These are phyloP conservation scores for Tadarida brasiliensis DNA, from an alignment of 2,797 vertebrate genomes.

Conservation along the genomic window DNA sequence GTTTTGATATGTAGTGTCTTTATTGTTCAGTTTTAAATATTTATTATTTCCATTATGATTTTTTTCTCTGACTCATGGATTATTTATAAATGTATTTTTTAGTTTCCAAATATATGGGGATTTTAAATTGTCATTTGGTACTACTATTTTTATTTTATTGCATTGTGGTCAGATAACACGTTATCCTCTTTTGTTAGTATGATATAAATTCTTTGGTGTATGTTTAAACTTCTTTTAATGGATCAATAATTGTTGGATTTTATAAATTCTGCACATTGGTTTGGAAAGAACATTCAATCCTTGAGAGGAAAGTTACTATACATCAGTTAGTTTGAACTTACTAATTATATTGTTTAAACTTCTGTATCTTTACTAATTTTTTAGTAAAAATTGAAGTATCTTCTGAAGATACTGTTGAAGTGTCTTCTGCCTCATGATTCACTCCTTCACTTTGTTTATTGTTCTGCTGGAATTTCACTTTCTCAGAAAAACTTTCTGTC, in stretches of 20 bases:
- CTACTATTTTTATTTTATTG: slow-evolving; percentile 57
- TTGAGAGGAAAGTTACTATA: not conserved
- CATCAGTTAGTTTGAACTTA: not conserved
- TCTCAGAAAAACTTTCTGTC: not conserved
- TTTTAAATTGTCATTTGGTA: slow-evolving; percentile 4
- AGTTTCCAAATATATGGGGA: not conserved
- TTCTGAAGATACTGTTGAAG: not conserved
- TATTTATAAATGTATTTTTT: slow-evolving; percentile 39
- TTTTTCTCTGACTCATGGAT: slow-evolving; percentile 2
- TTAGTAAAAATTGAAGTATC: not conserved
- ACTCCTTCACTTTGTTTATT: not conserved
- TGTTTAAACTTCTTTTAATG: slow-evolving; percentile 34
- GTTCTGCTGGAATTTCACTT: not conserved
- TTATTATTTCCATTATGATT: slow-evolving; percentile 55
- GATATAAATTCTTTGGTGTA: not conserved
- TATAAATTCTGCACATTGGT: not conserved
- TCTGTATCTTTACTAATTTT: not conserved
- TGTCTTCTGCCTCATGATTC: not conserved
- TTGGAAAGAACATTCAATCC: not conserved
- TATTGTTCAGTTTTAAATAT: slow-evolving; percentile 57
- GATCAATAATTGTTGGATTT: not conserved
- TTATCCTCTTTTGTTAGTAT: slow-evolving; percentile 10
- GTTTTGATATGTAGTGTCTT: slow-evolving; percentile 51
- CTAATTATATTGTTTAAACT: slow-evolving; percentile 23
- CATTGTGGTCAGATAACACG: not conserved